Conservation (phyloP, 1,140 invertebrate genomes). For the Lepidurus apus region DNA sequence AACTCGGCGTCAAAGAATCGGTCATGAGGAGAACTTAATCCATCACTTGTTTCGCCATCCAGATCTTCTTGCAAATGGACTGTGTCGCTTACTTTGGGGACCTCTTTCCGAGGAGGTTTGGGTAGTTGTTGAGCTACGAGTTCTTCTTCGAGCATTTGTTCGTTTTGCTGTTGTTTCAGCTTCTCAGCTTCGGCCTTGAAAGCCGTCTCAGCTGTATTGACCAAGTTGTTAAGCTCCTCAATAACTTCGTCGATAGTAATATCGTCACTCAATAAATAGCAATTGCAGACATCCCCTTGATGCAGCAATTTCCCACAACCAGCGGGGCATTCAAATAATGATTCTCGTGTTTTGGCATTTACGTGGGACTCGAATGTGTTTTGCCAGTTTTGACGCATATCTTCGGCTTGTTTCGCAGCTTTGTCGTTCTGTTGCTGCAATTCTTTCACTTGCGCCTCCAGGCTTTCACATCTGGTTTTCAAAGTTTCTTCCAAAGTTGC, state of each 20-base stretch:
- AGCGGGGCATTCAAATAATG: background rate
- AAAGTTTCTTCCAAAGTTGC: constrained; percentile 7
- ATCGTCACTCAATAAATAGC: constrained; percentile 53
- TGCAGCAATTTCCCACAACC: constrained; percentile 3
- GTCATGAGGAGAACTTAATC: constrained; percentile 9
- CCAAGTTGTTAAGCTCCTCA: constrained; percentile 73
- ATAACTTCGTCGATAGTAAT: constrained; percentile 82
- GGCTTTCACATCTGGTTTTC: background rate
- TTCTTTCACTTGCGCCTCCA: constrained; percentile 13
- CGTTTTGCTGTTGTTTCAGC: constrained; percentile 30
- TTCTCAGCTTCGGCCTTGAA: constrained; percentile 47
- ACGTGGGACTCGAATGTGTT: background rate
- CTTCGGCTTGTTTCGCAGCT: background rate
- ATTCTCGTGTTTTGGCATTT: background rate
- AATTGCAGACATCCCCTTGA: background rate
- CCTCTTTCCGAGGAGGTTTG: constrained; percentile 25
- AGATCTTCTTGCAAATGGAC: constrained; percentile 29
- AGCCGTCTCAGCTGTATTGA: constrained; percentile 73
- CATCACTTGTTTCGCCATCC: constrained; percentile 31
- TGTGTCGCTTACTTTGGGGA: background rate
- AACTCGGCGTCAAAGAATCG: background rate
- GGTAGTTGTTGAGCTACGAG: constrained; percentile 22
- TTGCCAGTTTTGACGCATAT: constrained; percentile 14
- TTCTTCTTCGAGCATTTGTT: constrained; percentile 26
- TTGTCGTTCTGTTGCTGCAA: background rate